Percentiles rank a stretch among this genome's conserved stretches.
Conservation (phyloP, 2,888 invertebrate species). For the Drosophila imparisetae region DNA sequence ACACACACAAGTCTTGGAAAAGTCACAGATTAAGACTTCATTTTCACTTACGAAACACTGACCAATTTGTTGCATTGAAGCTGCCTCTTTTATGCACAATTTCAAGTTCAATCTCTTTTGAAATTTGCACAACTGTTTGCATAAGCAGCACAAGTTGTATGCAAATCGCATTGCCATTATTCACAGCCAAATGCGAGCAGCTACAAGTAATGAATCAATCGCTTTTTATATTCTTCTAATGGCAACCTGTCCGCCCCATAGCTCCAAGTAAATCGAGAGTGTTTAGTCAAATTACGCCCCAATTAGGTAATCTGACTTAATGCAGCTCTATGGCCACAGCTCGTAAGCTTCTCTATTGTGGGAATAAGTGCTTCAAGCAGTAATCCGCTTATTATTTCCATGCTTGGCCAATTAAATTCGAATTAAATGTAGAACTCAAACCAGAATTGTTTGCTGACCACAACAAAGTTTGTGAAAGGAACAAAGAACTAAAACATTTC, state of each 20-base stretch:
- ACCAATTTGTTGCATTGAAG: slow-evolving; percentile 3
- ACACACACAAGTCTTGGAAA: neutral
- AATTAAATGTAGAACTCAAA: slow-evolving; percentile 26
- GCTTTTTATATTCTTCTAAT: slow-evolving; percentile 7
- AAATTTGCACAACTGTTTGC: slow-evolving; percentile 62
- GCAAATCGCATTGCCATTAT: slow-evolving; percentile 29
- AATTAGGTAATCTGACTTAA: slow-evolving; percentile 30
- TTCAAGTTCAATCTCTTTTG: slow-evolving; percentile 53
- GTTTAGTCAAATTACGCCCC: slow-evolving; percentile 40
- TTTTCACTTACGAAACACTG: slow-evolving; percentile 38
- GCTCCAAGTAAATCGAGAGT: slow-evolving; percentile 27
- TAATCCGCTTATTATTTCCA: slow-evolving; percentile 15
- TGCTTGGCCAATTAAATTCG: slow-evolving; percentile 37
- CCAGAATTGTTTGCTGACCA: slow-evolving; percentile 18
- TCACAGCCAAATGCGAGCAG: slow-evolving; percentile 20
- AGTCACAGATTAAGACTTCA: neutral
- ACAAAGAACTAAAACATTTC: neutral
- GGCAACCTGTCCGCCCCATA: slow-evolving; percentile 40
- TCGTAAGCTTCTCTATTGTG: slow-evolving; percentile 17
- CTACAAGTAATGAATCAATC: slow-evolving; percentile 32
- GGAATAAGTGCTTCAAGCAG: slow-evolving; percentile 18
- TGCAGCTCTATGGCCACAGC: slow-evolving; percentile 9
- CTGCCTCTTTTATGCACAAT: neutral
- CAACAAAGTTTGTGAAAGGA: slow-evolving; percentile 1
- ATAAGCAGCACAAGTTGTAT: slow-evolving; percentile 54